Percentiles rank a stretch among this genome's conserved stretches.
Evolutionary conservation across 2,797 vertebrate genomes (phyloP).

Genomic region (Zalophus californianus): DNA sequence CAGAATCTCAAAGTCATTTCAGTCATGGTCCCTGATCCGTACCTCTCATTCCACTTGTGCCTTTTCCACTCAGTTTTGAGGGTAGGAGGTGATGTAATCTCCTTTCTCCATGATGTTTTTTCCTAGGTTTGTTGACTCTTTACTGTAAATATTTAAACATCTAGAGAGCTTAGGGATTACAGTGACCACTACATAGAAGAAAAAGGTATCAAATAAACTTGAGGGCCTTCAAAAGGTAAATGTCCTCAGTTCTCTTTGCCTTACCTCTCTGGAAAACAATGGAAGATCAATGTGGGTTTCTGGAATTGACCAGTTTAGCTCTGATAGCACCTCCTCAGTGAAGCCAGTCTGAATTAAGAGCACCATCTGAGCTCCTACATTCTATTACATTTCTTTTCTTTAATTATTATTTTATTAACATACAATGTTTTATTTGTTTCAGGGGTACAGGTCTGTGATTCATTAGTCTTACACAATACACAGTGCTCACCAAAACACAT

Average conservation of each 20-base stretch:
- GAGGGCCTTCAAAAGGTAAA: neutral
- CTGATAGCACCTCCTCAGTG: neutral
- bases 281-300: neutral
- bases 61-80: neutral
- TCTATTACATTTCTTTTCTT: neutral
- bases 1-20: neutral
- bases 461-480: too few relatives aligned
- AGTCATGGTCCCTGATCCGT: neutral
- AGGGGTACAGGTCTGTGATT: too few relatives aligned
- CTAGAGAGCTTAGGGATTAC: neutral
- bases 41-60: neutral
- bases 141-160: slow-evolving; percentile 41
- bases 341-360: neutral
- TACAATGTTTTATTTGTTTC: too few relatives aligned
- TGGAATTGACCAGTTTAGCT: neutral
- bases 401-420: too few relatives aligned
- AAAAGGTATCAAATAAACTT: neutral
- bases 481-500: too few relatives aligned
- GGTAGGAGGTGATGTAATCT: neutral
- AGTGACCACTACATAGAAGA: neutral
- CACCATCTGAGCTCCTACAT: neutral
- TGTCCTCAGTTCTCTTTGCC: neutral
- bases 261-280: neutral
- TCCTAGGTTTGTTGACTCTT: slow-evolving; percentile 13
- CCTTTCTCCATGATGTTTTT: neutral